Conservation (phyloP, 2,888 invertebrate species). For the Conus canariensis region DNA sequence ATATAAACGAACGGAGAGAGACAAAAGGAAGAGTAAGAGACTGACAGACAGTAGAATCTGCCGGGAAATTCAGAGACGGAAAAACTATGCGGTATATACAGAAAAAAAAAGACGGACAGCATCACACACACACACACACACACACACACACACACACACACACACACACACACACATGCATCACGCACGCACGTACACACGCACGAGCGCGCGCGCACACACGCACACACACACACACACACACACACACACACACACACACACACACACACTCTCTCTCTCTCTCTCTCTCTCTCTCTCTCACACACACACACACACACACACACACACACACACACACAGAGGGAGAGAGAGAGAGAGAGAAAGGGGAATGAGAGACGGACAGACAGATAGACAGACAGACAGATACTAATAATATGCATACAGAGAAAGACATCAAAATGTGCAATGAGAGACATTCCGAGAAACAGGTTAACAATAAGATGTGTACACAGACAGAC, state of each 20-base stretch:
- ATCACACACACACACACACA: neutral
- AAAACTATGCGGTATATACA: too few relatives aligned
- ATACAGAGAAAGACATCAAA: neutral
- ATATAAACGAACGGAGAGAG: too few relatives aligned
- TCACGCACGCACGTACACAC: neutral
- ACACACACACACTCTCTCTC: constrained; percentile 11
- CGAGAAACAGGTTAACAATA: too few relatives aligned
- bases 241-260: neutral
- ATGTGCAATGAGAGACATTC: too few relatives aligned
- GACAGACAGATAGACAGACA: neutral
- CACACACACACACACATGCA: neutral
- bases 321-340: too few relatives aligned
- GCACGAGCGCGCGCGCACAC: neutral
- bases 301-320: neutral
- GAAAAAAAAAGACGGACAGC: too few relatives aligned
- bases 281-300: too few relatives aligned
- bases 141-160: neutral
- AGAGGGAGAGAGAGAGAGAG: neutral
- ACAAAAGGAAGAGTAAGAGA: too few relatives aligned
- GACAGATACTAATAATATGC: neutral
- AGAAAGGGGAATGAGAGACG: neutral
- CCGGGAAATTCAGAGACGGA: too few relatives aligned
- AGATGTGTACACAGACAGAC: too few relatives aligned
- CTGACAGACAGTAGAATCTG: too few relatives aligned
- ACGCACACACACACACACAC: neutral